Evolutionary conservation across 1,140 invertebrate species (phyloP).

Genomic region (Drosophila littoralis): DNA sequence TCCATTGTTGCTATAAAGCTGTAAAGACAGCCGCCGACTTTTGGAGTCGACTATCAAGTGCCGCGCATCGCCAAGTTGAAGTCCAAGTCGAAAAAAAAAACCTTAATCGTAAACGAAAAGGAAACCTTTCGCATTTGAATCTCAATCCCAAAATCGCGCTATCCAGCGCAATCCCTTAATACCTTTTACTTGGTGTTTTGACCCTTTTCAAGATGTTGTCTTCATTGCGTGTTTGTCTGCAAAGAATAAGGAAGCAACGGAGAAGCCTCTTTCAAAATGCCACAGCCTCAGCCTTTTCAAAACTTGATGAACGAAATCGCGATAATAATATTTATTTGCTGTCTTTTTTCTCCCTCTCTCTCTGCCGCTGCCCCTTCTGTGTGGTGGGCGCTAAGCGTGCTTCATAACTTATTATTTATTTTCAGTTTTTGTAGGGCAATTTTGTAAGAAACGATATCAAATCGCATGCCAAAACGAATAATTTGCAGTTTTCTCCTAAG

Average conservation of each 20-base stretch:
- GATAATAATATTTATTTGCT: conserved; percentile 80
- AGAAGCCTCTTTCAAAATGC: conserved; percentile 34
- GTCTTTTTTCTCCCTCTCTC: conserved; percentile 12
- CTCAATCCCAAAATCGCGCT: conserved; percentile 37
- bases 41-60: conserved; percentile 58
- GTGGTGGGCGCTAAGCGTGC: conserved; percentile 58
- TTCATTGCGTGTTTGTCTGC: conserved; percentile 71
- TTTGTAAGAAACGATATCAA: conserved; percentile 35
- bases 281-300: conserved; percentile 7
- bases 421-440: conserved; percentile 35
- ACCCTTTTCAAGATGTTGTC: conserved; percentile 82
- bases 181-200: conserved; percentile 70
- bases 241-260: conserved; percentile 61
- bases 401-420: conserved; percentile 61
- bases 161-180: conserved; percentile 42
- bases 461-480: conserved; percentile 2
- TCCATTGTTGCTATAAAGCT: conserved; percentile 54
- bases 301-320: conserved; percentile 58
- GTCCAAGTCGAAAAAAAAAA: conserved; percentile 18
- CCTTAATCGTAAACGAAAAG: conserved; percentile 7
- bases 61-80: conserved; percentile 53
- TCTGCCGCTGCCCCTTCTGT: neutral
- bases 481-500: conserved; percentile 30
- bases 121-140: conserved; percentile 69
- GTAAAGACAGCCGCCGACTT: conserved; percentile 54